Evolutionary conservation across 2,797 vertebrate genomes (phyloP).

Genomic region (Danio jaintianensis): DNA sequence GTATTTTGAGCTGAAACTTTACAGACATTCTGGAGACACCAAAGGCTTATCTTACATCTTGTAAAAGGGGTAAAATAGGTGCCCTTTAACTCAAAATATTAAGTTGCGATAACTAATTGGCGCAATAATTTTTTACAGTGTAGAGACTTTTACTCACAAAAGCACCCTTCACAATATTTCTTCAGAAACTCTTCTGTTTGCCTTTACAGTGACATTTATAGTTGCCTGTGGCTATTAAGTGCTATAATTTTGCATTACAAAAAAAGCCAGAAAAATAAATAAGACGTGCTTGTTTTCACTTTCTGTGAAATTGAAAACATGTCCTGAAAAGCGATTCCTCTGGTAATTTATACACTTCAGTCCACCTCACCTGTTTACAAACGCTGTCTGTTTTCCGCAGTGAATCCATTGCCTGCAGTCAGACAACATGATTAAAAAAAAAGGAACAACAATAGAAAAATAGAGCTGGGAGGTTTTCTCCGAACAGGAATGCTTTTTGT

Average conservation of each 20-base stretch:
- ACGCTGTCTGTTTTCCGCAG: background rate
- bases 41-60: too few species aligned
- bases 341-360: background rate
- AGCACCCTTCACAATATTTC: background rate
- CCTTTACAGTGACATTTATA: background rate
- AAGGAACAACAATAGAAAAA: slow-evolving; percentile 26
- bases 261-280: background rate
- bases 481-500: slow-evolving; percentile 4
- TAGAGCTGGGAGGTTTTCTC: background rate
- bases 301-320: background rate
- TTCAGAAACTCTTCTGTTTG: background rate
- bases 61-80: too few species aligned
- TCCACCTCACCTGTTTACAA: slow-evolving; percentile 6
- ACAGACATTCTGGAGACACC: too few species aligned
- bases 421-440: slow-evolving; percentile 29
- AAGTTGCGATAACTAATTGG: too few species aligned
- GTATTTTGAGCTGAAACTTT: too few species aligned
- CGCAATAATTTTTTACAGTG: too few species aligned
- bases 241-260: background rate
- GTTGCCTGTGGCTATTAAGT: background rate
- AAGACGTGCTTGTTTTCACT: background rate
- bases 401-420: slow-evolving; percentile 6
- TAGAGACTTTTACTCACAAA: background rate
- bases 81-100: too few species aligned
- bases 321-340: background rate